Evolutionary conservation across 2,797 vertebrate species (phyloP), one percentile per base, ranked within the genome.

Genomic region (Leucoraja ocellata): DNA sequence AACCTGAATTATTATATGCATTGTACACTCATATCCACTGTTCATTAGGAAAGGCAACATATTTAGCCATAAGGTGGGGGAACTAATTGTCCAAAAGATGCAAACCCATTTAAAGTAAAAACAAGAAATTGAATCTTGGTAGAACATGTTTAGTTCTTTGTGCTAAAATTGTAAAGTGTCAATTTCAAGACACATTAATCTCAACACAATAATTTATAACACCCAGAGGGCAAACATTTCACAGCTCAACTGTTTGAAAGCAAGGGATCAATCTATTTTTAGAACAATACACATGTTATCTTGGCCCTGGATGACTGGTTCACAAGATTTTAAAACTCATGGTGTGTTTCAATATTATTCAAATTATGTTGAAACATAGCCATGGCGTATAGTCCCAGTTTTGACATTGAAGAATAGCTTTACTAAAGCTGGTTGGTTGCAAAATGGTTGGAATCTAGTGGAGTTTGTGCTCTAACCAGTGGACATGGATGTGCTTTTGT

Each of bases 171-270:
- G 61, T 65, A 32, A 65, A 28, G 63, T 58, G 28, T 32, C 39
- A 88, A 36, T 88, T 88, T 88, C n/a, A 88, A 88, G 61, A 65
- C 58, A 86, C 63, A 88, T 68, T 36, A 54, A 54, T 54, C 6
- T 88, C 11, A 68, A 88, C 28, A 86, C 28, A 86, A 16, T 86
- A 14, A 1, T 28, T 28, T 28, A 9, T 77, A 77, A 77, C n/a
- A 78, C 77, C 5, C 36, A 32, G 3, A 14, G 36, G 36, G n/a
- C 32, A 78, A 78, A 21, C 71, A 74, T 74, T 74, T 74, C 71
- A 74, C 18, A 74, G 32, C 32, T 36, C 1, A 78, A 4, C 77
- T 78, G 14, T 16, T 78, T 78, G 77, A 36, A 78, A 78, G 77
- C 77, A 78, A 78, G 77, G n/a, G 77, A 36, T 78, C 32, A 36